phyloP scores from a whole-genome alignment of 2,113 vertebrate genomes.

The Percina caprodes region DNA sequence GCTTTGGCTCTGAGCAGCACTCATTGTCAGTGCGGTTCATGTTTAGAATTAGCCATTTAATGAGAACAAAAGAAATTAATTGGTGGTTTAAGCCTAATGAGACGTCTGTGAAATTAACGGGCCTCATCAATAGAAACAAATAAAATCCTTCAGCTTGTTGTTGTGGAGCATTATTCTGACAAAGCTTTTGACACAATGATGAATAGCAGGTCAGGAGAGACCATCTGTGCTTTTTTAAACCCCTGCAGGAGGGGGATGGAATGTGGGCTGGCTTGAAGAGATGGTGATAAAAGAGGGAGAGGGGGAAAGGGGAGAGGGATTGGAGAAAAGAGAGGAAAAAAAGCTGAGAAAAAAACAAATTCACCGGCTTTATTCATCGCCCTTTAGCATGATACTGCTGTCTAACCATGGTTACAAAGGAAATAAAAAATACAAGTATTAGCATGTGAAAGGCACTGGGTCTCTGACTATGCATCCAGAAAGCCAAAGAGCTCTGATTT shows the following conservation, averaged over 20 bases:
- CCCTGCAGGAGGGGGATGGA: conserved; percentile 77
- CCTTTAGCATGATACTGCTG: conserved; percentile 87
- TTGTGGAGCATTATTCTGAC: conserved; percentile 87
- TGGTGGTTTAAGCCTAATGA: conserved; percentile 99
- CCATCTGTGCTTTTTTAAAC: conserved; percentile 92
- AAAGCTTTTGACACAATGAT: conserved; percentile 89
- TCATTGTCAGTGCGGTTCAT: conserved; percentile 86
- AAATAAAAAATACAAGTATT: conserved; percentile 85
- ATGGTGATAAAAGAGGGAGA: conserved; percentile 80
- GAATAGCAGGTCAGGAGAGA: conserved; percentile 90
- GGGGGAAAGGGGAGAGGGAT: conserved; percentile 27
- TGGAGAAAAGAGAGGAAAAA: conserved; percentile 44
- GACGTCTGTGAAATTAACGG: conserved; percentile 93
- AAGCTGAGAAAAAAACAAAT: conserved; percentile 80
- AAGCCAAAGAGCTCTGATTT: conserved; percentile 89
- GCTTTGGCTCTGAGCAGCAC: conserved; percentile 68
- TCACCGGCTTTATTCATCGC: conserved; percentile 86
- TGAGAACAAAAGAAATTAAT: conserved; percentile 98
- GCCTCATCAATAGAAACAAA: conserved; percentile 96
- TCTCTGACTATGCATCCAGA: conserved; percentile 86
- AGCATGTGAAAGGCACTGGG: conserved; percentile 89
- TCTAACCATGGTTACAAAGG: conserved; percentile 84
- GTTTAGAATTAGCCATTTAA: conserved; percentile 96
- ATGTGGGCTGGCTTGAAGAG: conserved; percentile 75
- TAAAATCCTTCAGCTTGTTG: conserved; percentile 90